phyloP scores from a whole-genome alignment of 1,140 invertebrate species.

The Drosophila sulfurigaster region DNA sequence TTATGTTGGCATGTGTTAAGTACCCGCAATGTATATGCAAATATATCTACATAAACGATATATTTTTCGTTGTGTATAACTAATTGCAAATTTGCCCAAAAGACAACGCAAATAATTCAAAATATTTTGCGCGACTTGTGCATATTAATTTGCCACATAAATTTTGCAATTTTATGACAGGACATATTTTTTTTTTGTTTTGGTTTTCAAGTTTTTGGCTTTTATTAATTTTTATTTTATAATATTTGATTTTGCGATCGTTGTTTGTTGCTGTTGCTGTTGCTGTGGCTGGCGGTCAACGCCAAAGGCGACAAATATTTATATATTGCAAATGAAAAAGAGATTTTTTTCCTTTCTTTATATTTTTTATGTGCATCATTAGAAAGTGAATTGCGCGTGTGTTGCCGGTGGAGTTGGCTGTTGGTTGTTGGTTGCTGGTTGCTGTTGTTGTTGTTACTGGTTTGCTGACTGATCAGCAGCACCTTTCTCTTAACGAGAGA shows the following conservation, averaged over 20 bases:
- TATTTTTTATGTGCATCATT: conserved; percentile 53
- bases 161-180: conserved; percentile 53
- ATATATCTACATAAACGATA: conserved; percentile 14
- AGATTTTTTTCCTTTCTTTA: conserved; percentile 35
- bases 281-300: conserved; percentile 16
- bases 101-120: conserved; percentile 32
- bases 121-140: conserved; percentile 25
- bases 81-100: conserved; percentile 22
- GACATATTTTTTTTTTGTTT: conserved; percentile 28
- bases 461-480: conserved; percentile 49
- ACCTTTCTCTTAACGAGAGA: conserved; percentile 55
- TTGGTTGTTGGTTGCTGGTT: conserved; percentile 1
- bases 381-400: conserved; percentile 55
- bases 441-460: conserved; percentile 46
- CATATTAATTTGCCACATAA: conserved; percentile 43
- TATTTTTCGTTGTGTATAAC: conserved; percentile 11
- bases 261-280: conserved; percentile 5
- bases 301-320: conserved; percentile 30
- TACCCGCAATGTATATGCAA: not conserved
- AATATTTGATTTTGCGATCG: conserved; percentile 4
- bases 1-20: not conserved
- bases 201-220: not conserved
- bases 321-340: conserved; percentile 47
- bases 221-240: conserved; percentile 9
- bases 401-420: conserved; percentile 40